Conservation (phyloP, 23 tunicate genomes). For the Pegea sp. region DNA sequence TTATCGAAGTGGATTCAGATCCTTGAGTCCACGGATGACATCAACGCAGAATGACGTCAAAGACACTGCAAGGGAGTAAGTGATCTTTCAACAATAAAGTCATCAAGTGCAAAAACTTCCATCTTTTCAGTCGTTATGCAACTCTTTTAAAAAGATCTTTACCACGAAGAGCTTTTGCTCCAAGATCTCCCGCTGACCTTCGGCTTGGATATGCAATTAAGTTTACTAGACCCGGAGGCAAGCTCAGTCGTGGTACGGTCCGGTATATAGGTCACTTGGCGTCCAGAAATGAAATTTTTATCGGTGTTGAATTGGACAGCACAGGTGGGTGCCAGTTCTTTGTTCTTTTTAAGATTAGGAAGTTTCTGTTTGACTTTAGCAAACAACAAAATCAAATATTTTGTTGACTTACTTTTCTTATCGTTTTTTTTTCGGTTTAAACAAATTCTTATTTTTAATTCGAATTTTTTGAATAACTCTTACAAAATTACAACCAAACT, state of each 20-base stretch:
- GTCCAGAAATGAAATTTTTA: conserved; percentile 56
- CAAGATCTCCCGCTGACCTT: conserved; percentile 77
- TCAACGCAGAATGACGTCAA: conserved; percentile 24
- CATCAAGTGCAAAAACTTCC: neutral
- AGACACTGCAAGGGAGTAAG: conserved; percentile 66
- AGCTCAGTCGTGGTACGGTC: conserved; percentile 69
- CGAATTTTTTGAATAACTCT: too few species aligned
- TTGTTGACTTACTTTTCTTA: too few species aligned
- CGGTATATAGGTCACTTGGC: conserved; percentile 85
- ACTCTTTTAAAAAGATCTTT: conserved; percentile 39
- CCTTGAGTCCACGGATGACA: conserved; percentile 50
- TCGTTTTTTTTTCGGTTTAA: too few species aligned
- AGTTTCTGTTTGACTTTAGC: neutral
- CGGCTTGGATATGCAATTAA: conserved; percentile 75
- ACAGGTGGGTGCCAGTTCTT: conserved; percentile 63
- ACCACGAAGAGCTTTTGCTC: conserved; percentile 89
- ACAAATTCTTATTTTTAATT: too few species aligned
- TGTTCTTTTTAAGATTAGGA: neutral
- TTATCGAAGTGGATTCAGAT: conserved; percentile 48
- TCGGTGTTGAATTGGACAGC: conserved; percentile 79
- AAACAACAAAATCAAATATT: too few species aligned
- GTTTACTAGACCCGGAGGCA: conserved; percentile 89
- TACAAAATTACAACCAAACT: too few species aligned
- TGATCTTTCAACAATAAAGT: neutral
- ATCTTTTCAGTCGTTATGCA: conserved; percentile 40